Evolutionary conservation across 2,113 vertebrate genomes (phyloP).

Genomic region (Piprites chloris): DNA sequence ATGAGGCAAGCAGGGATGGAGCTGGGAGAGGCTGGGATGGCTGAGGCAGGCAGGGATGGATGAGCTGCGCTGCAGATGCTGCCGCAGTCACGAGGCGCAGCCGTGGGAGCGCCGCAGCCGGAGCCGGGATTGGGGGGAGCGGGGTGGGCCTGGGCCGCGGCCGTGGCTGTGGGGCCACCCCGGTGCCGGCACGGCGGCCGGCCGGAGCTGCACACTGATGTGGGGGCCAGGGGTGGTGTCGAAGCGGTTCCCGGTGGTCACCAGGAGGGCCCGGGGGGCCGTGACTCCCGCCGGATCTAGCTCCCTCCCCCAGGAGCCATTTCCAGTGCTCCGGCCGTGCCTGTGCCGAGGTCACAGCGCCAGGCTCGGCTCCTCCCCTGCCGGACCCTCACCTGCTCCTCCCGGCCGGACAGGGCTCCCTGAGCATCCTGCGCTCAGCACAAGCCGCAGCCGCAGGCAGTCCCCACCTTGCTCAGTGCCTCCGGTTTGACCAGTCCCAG

Average conservation of each 20-base stretch:
- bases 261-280: neutral
- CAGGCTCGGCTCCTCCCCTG: neutral
- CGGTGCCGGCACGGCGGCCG: too few species aligned
- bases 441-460: neutral
- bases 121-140: neutral
- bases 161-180: neutral
- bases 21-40: neutral
- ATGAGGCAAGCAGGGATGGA: neutral
- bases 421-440: neutral
- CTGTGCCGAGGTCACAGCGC: neutral
- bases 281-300: accelerated
- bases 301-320: neutral
- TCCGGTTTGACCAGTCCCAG: neutral
- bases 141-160: neutral
- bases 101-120: neutral
- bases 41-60: neutral
- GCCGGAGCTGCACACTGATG: too few species aligned
- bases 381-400: neutral
- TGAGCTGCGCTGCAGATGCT: neutral
- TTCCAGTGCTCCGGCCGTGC: neutral
- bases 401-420: neutral
- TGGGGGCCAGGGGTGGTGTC: neutral
- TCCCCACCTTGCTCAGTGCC: accelerated
- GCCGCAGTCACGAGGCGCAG: slow-evolving; percentile 13
- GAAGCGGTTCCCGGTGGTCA: accelerated